Base-by-base conservation (phyloP, 2,797 vertebrate genomes). In the Onychomys leucogaster region DNA sequence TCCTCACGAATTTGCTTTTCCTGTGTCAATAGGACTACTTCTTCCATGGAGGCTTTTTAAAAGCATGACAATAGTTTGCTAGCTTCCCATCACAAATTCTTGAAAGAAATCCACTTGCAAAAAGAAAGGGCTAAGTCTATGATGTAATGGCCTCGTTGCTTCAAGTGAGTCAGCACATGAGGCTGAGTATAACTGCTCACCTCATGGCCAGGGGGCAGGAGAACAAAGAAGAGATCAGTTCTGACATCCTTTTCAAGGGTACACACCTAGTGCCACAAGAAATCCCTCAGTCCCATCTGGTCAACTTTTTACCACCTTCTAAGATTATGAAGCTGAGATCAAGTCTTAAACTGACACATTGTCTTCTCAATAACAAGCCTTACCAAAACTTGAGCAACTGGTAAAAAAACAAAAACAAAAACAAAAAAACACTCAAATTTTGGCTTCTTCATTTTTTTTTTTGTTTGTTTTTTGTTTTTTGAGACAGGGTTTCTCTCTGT, bases 361-460 rank as follows among this genome's bases (percentile, higher is more conserved):
- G 16, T 5, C 34, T 2, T 69, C 63, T 41, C 14, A 63, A 23
- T 11, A 27, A 78, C 34, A 61, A 1, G 34, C 9, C 13, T 49
- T 37, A 43, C 13, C 43, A 46, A 91, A 91, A 55, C 16, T 34
- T 8, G 29, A 52, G 13, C 63, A 71, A 34, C 29, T n/a, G 13
- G 12, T 32, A 37, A 55, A 6, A 37, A 10, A 37, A 73, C n/a
- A n/a, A n/a, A n/a, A n/a, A n/a, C n/a, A n/a, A n/a, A n/a, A n/a
- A n/a, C n/a, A 27, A 61, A 55, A 23, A 41, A 49, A 8, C 43
- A 76, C 13, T 52, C 29, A 80, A 61, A 19, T 73, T 93, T 91
- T 59, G 71, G 32, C 34, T 89, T 92, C 89, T 86, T 86, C 0
- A 41, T 89, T 93, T 88, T n/a, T n/a, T n/a, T n/a, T n/a, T n/a